Evolutionary conservation across 2,888 invertebrate genomes (phyloP).

Genomic region (Erebia aethiops): DNA sequence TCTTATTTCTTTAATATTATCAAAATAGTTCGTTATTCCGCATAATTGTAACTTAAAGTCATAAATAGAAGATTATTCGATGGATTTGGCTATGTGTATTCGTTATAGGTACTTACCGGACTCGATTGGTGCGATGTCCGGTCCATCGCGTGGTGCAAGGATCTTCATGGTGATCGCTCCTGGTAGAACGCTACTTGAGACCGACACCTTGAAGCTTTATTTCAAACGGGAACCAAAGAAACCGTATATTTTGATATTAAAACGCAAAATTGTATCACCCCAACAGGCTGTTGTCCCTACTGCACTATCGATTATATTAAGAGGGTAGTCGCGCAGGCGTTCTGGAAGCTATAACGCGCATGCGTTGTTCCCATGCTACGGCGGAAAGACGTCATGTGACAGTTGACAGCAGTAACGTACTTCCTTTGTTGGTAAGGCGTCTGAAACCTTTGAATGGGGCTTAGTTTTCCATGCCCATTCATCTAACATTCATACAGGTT

Average conservation of each 20-base stretch:
- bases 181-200: conserved; percentile 71
- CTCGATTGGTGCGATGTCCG: conserved; percentile 82
- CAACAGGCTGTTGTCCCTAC: conserved; percentile 76
- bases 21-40: background rate
- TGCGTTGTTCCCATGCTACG: conserved; percentile 41
- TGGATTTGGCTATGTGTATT: conserved; percentile 13
- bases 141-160: conserved; percentile 80
- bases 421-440: conserved; percentile 44
- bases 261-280: conserved; percentile 61
- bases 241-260: conserved; percentile 50
- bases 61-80: background rate
- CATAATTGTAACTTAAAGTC: background rate
- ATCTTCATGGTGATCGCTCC: conserved; percentile 79
- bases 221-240: conserved; percentile 48
- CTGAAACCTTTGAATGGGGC: conserved; percentile 11
- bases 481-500: background rate
- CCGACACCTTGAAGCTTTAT: conserved; percentile 72
- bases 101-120: conserved; percentile 69
- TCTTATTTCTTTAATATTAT: too few relatives aligned
- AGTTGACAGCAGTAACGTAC: conserved; percentile 51
- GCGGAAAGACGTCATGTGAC: conserved; percentile 76
- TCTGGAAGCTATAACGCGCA: conserved; percentile 36
- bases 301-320: conserved; percentile 74
- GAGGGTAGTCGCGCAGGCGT: conserved; percentile 65
- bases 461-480: conserved; percentile 12